These are phyloP conservation scores for Sceloporus undulatus DNA, from an alignment of 2,113 vertebrate species.

Conservation along the genomic window DNA sequence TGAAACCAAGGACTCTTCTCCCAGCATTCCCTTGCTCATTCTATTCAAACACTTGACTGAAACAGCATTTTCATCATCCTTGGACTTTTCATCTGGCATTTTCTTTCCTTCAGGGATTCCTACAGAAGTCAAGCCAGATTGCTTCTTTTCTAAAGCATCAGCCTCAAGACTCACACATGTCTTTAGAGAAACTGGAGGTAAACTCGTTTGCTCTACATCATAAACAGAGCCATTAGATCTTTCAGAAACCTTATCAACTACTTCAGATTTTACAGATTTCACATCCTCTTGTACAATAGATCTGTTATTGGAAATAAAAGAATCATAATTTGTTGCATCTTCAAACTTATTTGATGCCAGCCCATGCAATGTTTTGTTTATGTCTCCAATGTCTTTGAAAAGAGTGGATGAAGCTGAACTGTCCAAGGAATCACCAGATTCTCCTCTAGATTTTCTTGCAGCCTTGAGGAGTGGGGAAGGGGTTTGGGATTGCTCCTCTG, in stretches of 20 bases:
- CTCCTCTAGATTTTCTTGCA: constrained; percentile 67
- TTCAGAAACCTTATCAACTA: constrained; percentile 51
- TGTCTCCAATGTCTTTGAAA: constrained; percentile 61
- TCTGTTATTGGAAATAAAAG: constrained; percentile 66
- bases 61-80: constrained; percentile 21
- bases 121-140: constrained; percentile 44
- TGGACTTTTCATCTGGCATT: constrained; percentile 38
- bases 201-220: constrained; percentile 65
- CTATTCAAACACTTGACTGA: constrained; percentile 48
- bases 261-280: constrained; percentile 71
- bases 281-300: constrained; percentile 83
- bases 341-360: constrained; percentile 49
- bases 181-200: constrained; percentile 59
- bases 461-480: constrained; percentile 72
- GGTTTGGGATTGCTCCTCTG: constrained; percentile 67
- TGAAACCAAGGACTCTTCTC: constrained; percentile 53
- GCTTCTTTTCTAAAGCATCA: constrained; percentile 56
- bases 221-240: constrained; percentile 74
- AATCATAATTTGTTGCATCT: constrained; percentile 59
- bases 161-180: constrained; percentile 57
- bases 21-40: constrained; percentile 60
- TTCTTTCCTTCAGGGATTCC: constrained; percentile 56
- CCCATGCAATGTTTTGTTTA: constrained; percentile 41
- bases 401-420: constrained; percentile 55
- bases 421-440: constrained; percentile 72